A percentile compares a stretch with the other conserved stretches of the same genome.
These are phyloP conservation scores for Campylomormyrus numenius DNA, from an alignment of 2,113 vertebrate species.

Conservation along the genomic window DNA sequence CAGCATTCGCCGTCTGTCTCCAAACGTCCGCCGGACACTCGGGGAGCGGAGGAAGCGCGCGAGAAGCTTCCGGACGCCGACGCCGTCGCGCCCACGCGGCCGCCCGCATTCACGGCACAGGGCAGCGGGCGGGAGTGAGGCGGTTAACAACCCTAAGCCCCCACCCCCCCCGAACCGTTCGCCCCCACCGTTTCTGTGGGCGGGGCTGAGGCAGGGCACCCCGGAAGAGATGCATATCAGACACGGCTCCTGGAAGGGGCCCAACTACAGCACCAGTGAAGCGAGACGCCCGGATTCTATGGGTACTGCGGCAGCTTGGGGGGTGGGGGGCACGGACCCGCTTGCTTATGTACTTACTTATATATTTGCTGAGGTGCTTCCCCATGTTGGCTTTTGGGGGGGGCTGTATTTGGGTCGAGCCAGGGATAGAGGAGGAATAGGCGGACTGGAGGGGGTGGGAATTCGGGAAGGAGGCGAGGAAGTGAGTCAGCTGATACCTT, in stretches of 20 bases:
- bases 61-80: background rate
- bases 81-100: background rate
- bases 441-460: slow-evolving; percentile 39
- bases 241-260: background rate
- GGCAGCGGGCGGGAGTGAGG: background rate
- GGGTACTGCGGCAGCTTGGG: background rate
- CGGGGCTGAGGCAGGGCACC: background rate
- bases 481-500: slow-evolving; percentile 65
- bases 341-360: background rate
- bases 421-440: slow-evolving; percentile 21
- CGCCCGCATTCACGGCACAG: background rate
- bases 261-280: background rate
- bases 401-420: slow-evolving; percentile 6
- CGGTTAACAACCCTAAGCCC: background rate
- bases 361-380: background rate
- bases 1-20: background rate
- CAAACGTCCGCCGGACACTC: background rate
- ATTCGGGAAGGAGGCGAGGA: slow-evolving; percentile 41
- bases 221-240: background rate
- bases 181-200: background rate
- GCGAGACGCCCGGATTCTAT: background rate
- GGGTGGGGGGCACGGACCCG: background rate
- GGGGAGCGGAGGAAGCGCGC: background rate
- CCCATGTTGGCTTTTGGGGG: slow-evolving; percentile 5
- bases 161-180: too few species aligned